Conservation (phyloP, 2,888 invertebrate genomes). For the Diplolepis rosae region DNA sequence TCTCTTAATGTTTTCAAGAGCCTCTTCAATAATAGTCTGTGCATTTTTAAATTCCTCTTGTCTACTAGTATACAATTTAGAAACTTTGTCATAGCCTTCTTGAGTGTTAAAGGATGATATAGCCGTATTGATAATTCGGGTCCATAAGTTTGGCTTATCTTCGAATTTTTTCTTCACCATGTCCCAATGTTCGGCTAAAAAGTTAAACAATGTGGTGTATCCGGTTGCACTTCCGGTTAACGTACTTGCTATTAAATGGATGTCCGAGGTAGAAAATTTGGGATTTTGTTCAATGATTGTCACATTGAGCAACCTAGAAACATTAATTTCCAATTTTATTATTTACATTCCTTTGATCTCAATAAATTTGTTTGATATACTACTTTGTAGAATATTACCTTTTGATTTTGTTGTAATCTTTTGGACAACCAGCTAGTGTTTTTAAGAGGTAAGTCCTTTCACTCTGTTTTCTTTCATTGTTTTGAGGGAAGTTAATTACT, state of each 20-base stretch:
- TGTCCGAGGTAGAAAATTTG: slow-evolving; percentile 85
- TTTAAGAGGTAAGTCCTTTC: slow-evolving; percentile 86
- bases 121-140: slow-evolving; percentile 83
- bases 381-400: slow-evolving; percentile 58
- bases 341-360: too few species aligned
- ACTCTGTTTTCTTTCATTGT: slow-evolving; percentile 78
- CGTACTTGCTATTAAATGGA: slow-evolving; percentile 85
- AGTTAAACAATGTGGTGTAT: slow-evolving; percentile 83
- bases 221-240: slow-evolving; percentile 82
- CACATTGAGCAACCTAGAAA: slow-evolving; percentile 79
- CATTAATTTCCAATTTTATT: too few species aligned
- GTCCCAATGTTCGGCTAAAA: slow-evolving; percentile 83
- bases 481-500: slow-evolving; percentile 83
- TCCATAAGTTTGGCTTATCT: slow-evolving; percentile 84
- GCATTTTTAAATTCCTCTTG: slow-evolving; percentile 83
- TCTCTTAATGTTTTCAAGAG: slow-evolving; percentile 82
- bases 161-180: slow-evolving; percentile 80
- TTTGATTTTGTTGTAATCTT: slow-evolving; percentile 82
- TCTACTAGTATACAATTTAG: slow-evolving; percentile 78
- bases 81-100: slow-evolving; percentile 82
- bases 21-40: slow-evolving; percentile 83
- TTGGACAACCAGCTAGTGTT: slow-evolving; percentile 86
- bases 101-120: slow-evolving; percentile 85
- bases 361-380: too few species aligned
- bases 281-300: slow-evolving; percentile 82